Evolutionary conservation across 2,888 invertebrate species (phyloP).

Genomic region (Enchytraeus crypticus): DNA sequence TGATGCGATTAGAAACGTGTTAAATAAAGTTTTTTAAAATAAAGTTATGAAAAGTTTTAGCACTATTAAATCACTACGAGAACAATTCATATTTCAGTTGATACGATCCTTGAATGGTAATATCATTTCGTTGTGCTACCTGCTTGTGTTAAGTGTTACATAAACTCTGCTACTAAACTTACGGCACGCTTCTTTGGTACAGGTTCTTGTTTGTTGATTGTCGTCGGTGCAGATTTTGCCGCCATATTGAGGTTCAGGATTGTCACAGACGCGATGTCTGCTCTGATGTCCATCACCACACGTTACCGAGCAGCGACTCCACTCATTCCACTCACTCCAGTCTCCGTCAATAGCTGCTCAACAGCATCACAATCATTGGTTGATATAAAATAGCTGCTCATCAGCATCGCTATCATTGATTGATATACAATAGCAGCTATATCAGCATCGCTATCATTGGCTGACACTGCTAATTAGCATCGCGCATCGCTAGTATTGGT

Average conservation of each 20-base stretch:
- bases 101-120: too few species aligned
- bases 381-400: constrained; percentile 18
- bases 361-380: constrained; percentile 15
- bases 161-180: neutral
- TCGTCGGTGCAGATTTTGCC: constrained; percentile 42
- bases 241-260: constrained; percentile 47
- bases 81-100: too few species aligned
- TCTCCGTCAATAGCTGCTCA: constrained; percentile 30
- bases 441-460: too few species aligned
- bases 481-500: too few species aligned
- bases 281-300: constrained; percentile 49
- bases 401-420: too few species aligned
- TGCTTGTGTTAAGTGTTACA: neutral
- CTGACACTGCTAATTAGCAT: too few species aligned
- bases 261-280: constrained; percentile 48
- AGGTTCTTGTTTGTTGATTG: constrained; percentile 31
- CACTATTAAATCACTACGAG: too few species aligned
- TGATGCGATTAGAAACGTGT: too few species aligned
- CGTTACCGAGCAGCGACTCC: constrained; percentile 50
- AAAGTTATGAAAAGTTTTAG: too few species aligned
- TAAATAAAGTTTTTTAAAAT: too few species aligned
- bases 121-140: too few species aligned
- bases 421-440: too few species aligned
- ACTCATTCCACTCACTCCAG: constrained; percentile 51
- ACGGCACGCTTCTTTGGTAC: constrained; percentile 25